phyloP scores from a whole-genome alignment of 2,888 invertebrate species.

The Rotaria sp. region DNA sequence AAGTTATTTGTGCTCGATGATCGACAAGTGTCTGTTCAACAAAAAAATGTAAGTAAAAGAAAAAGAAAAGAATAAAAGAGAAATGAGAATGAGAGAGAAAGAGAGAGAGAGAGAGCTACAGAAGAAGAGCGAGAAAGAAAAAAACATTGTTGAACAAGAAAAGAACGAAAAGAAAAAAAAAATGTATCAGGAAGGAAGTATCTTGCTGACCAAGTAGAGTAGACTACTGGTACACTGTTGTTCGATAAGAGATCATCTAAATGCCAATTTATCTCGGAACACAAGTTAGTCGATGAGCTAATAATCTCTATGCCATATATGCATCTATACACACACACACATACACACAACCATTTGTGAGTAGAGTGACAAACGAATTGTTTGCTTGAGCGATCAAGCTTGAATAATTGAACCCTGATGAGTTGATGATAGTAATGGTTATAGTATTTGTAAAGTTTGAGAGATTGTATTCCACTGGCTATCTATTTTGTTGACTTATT shows the following conservation, averaged over 20 bases:
- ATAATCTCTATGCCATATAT: neutral
- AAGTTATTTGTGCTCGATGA: neutral
- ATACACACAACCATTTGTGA: neutral
- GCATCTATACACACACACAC: neutral
- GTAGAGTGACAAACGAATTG: neutral
- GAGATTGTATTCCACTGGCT: neutral
- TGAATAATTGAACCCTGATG: neutral
- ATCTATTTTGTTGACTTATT: neutral
- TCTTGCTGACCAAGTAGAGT: neutral
- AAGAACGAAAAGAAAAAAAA: neutral
- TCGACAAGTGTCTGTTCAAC: neutral
- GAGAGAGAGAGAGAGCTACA: neutral
- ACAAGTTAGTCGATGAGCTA: neutral
- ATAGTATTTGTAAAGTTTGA: neutral
- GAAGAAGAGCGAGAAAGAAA: neutral
- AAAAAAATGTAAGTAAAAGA: neutral
- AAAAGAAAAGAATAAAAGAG: neutral
- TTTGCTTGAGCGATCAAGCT: neutral
- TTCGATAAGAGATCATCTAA: constrained; percentile 14
- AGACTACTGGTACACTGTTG: neutral
- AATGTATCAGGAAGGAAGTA: constrained; percentile 2
- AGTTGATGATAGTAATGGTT: neutral
- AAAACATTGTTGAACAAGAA: neutral
- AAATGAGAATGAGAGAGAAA: neutral
- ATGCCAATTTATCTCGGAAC: neutral